phyloP scores from a whole-genome alignment of 2,888 invertebrate species.

The Lutraria lutraria region DNA sequence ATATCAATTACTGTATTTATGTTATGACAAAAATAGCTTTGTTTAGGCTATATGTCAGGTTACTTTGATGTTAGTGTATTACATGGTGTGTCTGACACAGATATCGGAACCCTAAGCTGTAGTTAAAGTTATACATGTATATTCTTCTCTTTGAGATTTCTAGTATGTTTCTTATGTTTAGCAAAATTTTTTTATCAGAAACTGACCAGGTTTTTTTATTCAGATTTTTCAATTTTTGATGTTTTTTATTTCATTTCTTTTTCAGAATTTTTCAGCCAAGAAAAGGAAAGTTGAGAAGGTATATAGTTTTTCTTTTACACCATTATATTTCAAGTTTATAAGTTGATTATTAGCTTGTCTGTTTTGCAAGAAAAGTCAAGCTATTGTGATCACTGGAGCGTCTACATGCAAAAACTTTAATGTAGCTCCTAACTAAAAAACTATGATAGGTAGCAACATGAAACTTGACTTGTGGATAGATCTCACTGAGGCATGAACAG shows the following conservation, averaged over 20 bases:
- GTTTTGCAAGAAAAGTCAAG: too few relatives aligned
- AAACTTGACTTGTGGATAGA: too few relatives aligned
- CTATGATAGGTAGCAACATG: too few relatives aligned
- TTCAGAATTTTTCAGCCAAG: slow-evolving; percentile 53
- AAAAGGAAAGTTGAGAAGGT: slow-evolving; percentile 58
- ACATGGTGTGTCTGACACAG: background rate
- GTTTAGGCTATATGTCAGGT: background rate
- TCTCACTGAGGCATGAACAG: too few relatives aligned
- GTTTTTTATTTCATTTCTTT: background rate
- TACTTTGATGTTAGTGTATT: background rate
- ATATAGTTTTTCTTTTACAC: background rate
- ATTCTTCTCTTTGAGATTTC: too few relatives aligned
- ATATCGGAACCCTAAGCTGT: background rate
- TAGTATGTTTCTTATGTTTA: too few relatives aligned
- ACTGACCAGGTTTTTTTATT: too few relatives aligned
- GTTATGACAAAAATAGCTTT: background rate
- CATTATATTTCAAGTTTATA: background rate
- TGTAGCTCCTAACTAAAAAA: too few relatives aligned
- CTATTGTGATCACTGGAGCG: too few relatives aligned
- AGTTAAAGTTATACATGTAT: background rate
- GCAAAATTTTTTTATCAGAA: too few relatives aligned
- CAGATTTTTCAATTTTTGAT: too few relatives aligned
- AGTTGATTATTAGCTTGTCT: background rate
- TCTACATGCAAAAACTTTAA: too few relatives aligned
- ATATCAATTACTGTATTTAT: background rate